Conservation (phyloP, 2,888 invertebrate genomes). For the Hyposoter didymator region DNA sequence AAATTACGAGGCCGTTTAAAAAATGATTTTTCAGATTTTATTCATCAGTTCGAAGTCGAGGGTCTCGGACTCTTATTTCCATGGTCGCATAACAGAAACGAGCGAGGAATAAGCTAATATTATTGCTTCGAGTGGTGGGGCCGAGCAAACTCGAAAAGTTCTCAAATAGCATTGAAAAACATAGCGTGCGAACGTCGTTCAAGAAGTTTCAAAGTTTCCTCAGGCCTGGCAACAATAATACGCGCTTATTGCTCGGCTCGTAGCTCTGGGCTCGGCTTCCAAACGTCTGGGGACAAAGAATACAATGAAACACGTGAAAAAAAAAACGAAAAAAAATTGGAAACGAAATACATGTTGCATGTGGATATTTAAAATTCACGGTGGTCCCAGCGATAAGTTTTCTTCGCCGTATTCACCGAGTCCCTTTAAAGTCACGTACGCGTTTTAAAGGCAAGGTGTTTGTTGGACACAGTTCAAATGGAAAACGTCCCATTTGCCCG, state of each 20-base stretch:
- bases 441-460: no score
- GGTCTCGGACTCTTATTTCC: constrained; percentile 6
- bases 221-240: constrained; percentile 52
- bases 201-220: constrained; percentile 42
- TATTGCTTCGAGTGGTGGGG: constrained; percentile 27
- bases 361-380: constrained; percentile 41
- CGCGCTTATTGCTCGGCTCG: constrained; percentile 38
- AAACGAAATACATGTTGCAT: constrained; percentile 1
- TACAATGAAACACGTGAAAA: constrained; percentile 26
- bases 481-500: no score
- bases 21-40: not conserved
- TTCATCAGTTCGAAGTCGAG: constrained; percentile 22
- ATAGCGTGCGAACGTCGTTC: constrained; percentile 37
- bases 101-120: constrained; percentile 44
- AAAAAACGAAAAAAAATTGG: constrained; percentile 17
- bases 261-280: constrained; percentile 7
- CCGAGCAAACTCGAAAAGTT: constrained; percentile 47
- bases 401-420: constrained; percentile 4
- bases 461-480: no score
- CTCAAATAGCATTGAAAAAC: constrained; percentile 52
- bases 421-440: constrained; percentile 52
- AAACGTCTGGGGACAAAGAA: constrained; percentile 29
- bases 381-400: constrained; percentile 37
- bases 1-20: not conserved
- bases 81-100: not conserved